These are phyloP conservation scores for Tethya wilhelma DNA, from an alignment of 37 sponge, comb jelly and placozoan species.

Conservation along the genomic window DNA sequence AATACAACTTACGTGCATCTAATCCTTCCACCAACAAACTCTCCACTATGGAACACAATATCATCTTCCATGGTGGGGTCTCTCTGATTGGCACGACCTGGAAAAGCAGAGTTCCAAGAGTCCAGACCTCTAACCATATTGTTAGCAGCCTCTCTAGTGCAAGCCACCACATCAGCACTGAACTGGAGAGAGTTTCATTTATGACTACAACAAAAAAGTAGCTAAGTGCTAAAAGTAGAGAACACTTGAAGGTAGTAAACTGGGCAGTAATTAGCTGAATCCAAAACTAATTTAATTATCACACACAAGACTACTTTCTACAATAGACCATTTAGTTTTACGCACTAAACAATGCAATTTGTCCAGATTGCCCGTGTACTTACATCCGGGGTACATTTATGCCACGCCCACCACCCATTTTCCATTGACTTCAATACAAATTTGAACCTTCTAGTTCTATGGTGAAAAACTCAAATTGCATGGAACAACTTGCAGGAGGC, in stretches of 20 bases:
- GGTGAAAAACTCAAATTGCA: too few relatives aligned
- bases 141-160: not conserved
- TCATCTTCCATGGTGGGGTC: not conserved
- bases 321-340: too few relatives aligned
- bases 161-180: conserved; percentile 4
- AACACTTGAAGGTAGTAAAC: not conserved
- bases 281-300: not conserved
- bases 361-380: too few relatives aligned
- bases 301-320: too few relatives aligned
- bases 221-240: not conserved
- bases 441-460: too few relatives aligned
- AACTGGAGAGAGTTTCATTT: not conserved
- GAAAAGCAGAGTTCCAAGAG: not conserved
- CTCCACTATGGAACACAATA: not conserved
- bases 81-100: not conserved
- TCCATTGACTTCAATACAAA: too few relatives aligned
- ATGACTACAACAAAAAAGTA: not conserved
- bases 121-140: not conserved
- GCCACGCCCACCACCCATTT: too few relatives aligned
- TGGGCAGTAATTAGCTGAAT: not conserved
- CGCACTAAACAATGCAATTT: too few relatives aligned
- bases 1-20: conserved; percentile 17
- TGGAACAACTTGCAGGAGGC: too few relatives aligned
- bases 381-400: too few relatives aligned
- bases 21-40: conserved; percentile 11